A percentile compares a stretch with the other conserved stretches of the same genome.
Conservation (phyloP, 2,113 vertebrate species). For the Numenius arquata region DNA sequence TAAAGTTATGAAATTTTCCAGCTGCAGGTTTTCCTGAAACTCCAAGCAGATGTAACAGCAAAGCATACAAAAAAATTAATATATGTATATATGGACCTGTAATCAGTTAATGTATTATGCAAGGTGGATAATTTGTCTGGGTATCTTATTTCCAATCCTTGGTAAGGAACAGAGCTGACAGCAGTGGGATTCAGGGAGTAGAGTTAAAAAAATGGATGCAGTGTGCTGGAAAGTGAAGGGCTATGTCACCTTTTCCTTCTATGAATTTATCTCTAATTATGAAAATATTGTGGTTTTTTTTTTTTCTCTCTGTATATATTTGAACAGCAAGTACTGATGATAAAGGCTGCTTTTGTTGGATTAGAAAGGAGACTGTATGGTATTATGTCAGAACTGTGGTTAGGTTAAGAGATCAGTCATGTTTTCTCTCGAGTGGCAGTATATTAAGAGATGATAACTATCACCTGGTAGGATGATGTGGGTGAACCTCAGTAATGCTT, state of each 20-base stretch:
- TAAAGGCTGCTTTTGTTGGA: neutral
- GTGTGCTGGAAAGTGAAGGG: neutral
- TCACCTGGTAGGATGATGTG: neutral
- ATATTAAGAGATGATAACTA: neutral
- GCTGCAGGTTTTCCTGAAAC: neutral
- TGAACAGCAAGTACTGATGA: neutral
- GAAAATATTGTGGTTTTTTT: neutral
- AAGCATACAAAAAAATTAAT: neutral
- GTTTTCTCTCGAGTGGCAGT: neutral
- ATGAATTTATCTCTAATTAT: neutral
- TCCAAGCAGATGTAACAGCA: neutral
- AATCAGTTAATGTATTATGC: neutral
- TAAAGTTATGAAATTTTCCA: neutral
- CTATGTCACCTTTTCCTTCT: neutral
- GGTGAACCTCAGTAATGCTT: neutral
- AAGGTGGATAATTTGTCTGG: neutral
- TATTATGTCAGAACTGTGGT: neutral
- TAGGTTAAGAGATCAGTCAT: neutral
- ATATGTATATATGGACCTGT: accelerated
- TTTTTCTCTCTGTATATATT: neutral
- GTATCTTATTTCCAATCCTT: neutral
- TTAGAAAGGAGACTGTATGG: neutral
- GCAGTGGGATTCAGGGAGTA: neutral
- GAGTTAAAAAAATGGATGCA: neutral
- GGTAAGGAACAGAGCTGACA: neutral